These are phyloP conservation scores for Rhinichthys klamathensis DNA, from an alignment of 2,113 vertebrate species.

Conservation along the genomic window DNA sequence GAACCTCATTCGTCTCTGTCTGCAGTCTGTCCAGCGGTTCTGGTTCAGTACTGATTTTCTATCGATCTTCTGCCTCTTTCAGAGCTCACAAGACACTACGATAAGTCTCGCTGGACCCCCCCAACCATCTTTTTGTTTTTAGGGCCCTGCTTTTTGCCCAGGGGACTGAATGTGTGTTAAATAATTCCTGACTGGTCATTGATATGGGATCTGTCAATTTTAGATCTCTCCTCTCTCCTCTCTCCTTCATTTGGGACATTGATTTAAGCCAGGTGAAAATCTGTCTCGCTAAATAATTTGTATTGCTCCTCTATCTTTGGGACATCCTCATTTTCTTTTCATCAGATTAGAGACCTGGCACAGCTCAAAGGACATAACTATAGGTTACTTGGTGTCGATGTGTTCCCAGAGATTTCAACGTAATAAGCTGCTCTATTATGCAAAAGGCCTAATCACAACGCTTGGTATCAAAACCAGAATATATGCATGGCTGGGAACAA, in stretches of 20 bases:
- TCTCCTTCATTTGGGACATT: conserved; percentile 22
- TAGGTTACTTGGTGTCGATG: background rate
- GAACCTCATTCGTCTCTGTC: conserved; percentile 12
- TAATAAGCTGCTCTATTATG: background rate
- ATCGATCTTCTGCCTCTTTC: conserved; percentile 12
- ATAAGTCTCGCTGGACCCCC: conserved; percentile 31
- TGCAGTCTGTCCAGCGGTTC: background rate
- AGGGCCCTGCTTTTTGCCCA: background rate
- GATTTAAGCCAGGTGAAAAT: conserved; percentile 13
- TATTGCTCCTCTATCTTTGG: conserved; percentile 5
- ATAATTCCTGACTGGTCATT: conserved; percentile 29
- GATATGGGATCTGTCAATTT: conserved; percentile 29
- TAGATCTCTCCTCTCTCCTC: conserved; percentile 15
- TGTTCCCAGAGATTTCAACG: background rate
- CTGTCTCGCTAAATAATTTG: conserved; percentile 33
- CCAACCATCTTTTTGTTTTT: conserved; percentile 12
- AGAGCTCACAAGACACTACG: background rate
- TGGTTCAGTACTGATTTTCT: conserved; percentile 29
- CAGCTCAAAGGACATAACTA: conserved; percentile 7
- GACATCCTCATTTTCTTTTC: conserved; percentile 23
- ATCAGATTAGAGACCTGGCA: background rate
- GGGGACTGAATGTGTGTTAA: conserved; percentile 23
- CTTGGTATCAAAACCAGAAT: background rate
- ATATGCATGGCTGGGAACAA: background rate
- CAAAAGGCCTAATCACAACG: background rate